Conservation (phyloP, 2,888 invertebrate genomes). For the Ennomos erosarius region DNA sequence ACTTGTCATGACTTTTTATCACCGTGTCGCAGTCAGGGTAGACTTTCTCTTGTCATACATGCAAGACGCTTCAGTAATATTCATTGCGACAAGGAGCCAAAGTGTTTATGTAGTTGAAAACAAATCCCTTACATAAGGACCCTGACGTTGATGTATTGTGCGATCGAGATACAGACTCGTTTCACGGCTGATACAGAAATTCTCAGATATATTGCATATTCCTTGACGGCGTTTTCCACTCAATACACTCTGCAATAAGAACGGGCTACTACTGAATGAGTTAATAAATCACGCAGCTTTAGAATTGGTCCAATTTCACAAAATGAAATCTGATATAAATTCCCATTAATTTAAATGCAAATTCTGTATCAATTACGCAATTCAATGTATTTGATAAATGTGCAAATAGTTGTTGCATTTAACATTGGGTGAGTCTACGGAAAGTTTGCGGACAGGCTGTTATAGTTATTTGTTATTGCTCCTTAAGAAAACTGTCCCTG, state of each 20-base stretch:
- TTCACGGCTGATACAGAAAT: conserved; percentile 33
- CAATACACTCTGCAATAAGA: not conserved
- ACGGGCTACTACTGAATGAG: too few relatives aligned
- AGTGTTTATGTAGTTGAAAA: conserved; percentile 24
- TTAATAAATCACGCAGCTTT: not conserved
- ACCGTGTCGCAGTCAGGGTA: conserved; percentile 15
- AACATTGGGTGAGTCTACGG: conserved; percentile 3
- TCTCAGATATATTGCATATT: conserved; percentile 32
- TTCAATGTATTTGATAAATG: not conserved
- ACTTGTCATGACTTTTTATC: conserved; percentile 13
- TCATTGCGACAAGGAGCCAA: conserved; percentile 25
- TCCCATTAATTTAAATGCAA: conserved; percentile 1
- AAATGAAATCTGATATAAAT: too few relatives aligned
- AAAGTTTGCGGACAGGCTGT: too few relatives aligned
- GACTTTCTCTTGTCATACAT: conserved; percentile 1
- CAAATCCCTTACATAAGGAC: conserved; percentile 50
- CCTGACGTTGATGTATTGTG: conserved; percentile 58
- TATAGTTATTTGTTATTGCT: too few relatives aligned
- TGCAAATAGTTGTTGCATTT: not conserved
- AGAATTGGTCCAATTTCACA: not conserved
- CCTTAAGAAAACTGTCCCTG: too few relatives aligned
- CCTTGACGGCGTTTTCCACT: conserved; percentile 2
- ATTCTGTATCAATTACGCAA: not conserved
- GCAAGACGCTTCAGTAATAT: conserved; percentile 8
- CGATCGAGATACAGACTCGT: conserved; percentile 48